Evolutionary conservation across 2,113 vertebrate genomes (phyloP), one percentile per base, ranked within the genome.

Genomic region (Alouatta palliata): DNA sequence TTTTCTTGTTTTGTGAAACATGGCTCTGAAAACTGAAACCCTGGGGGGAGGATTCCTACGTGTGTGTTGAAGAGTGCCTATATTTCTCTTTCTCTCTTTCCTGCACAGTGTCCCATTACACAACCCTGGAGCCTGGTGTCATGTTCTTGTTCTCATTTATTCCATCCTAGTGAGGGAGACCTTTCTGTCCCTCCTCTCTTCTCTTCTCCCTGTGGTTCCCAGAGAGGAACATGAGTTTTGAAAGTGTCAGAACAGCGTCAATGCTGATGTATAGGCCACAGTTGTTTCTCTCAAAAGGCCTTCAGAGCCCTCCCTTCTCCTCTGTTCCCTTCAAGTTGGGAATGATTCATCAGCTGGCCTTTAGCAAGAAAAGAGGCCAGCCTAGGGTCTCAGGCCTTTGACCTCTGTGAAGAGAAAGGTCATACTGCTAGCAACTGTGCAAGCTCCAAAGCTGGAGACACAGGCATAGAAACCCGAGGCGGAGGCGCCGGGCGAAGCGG

Each of bases 261-360:
- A 99, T 98, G 99, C 99, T 99, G 99, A 99, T 99, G 99, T 99
- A 99, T 99, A 98, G 99, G 98, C 98, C 98, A 97, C 99, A 99
- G 99, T 99, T 99, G 99, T 99, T 99, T 99, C 98, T 98, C 99
- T 98, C 98, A 98, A 99, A 99, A 99, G 99, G 99, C 98, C 99
- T 99, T 99, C 98, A 96, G 98, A 97, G 98, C 98, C 99, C 99
- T 99, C 98, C 99, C 99, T 97, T 97, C 80, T 97, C 95, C 98
- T 98, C 98, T 97, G 97, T 98, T 98, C 98, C 98, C 99, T 99
- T 99, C 98, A 98, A 98, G 98, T 98, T 98, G 97, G 98, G 98
- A 98, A 98, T 99, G 99, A 99, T 99, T 99, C 99, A 99, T 99
- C 99, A 99, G 99, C 99, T 99, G 99, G 99, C 99, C 99, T 99